These are phyloP conservation scores for Athetis lepigone DNA, from an alignment of 2,888 invertebrate genomes.

Conservation along the genomic window DNA sequence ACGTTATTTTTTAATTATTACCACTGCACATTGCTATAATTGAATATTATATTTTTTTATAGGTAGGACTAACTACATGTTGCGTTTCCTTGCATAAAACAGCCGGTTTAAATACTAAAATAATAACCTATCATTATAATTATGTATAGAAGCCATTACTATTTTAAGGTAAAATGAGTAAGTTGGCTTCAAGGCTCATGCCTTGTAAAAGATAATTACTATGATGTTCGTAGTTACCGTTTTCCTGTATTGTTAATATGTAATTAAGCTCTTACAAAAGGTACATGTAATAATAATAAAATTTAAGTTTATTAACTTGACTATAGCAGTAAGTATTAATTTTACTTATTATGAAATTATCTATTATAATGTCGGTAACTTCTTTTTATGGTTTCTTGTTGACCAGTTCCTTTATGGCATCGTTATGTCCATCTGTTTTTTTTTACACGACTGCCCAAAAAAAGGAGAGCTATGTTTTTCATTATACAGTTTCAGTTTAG, in stretches of 20 bases:
- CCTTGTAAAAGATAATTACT: conserved; percentile 22
- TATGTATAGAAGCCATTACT: background rate
- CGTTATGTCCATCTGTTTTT: too few relatives aligned
- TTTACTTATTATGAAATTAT: too few relatives aligned
- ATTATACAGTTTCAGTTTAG: too few relatives aligned
- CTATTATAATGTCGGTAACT: too few relatives aligned
- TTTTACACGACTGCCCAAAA: too few relatives aligned
- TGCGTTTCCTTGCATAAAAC: background rate
- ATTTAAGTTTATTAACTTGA: background rate
- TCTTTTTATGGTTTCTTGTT: too few relatives aligned
- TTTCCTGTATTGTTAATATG: conserved; percentile 7
- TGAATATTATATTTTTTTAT: conserved; percentile 6
- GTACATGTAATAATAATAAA: background rate
- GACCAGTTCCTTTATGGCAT: too few relatives aligned
- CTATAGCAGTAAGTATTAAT: too few relatives aligned
- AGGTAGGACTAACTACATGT: background rate
- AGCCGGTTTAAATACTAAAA: conserved; percentile 2
- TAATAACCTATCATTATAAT: conserved; percentile 26
- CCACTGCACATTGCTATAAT: conserved; percentile 4
- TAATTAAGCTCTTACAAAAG: conserved; percentile 10
- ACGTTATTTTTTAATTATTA: conserved; percentile 25
- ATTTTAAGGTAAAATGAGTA: conserved; percentile 16
- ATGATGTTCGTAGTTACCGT: conserved; percentile 9
- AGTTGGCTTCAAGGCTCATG: background rate
- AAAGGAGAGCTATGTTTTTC: too few relatives aligned